A percentile compares a stretch with the other conserved stretches of the same genome.
Conservation (phyloP, 2,113 vertebrate genomes). For the Capricornis sumatraensis region DNA sequence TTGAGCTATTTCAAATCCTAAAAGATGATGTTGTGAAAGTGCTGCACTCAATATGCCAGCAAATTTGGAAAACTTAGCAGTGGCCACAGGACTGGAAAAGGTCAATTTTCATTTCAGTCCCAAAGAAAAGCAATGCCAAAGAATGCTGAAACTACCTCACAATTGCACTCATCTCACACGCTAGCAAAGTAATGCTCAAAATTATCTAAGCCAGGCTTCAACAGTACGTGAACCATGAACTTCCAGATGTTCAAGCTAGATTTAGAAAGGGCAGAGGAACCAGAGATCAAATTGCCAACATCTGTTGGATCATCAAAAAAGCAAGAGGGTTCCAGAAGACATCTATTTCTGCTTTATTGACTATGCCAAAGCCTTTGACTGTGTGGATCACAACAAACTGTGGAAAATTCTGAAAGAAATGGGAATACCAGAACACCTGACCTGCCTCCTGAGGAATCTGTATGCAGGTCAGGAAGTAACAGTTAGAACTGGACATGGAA, state of each 20-base stretch:
- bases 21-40: neutral
- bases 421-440: neutral
- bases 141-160: neutral
- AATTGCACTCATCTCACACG: neutral
- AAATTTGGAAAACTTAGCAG: neutral
- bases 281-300: neutral
- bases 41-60: neutral
- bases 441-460: neutral
- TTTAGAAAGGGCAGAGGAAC: neutral
- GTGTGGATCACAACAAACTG: neutral
- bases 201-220: neutral
- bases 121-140: neutral
- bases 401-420: neutral
- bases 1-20: neutral
- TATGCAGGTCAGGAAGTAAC: neutral
- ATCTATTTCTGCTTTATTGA: neutral
- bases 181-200: neutral
- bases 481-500: neutral
- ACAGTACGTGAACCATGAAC: accelerated
- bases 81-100: neutral
- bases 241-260: neutral
- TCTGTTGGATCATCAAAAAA: accelerated
- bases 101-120: neutral
- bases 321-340: neutral
- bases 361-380: neutral